Percentiles rank a stretch among this genome's conserved stretches.
Conservation (phyloP, 2,797 vertebrate species). For the Salarias fasciatus region DNA sequence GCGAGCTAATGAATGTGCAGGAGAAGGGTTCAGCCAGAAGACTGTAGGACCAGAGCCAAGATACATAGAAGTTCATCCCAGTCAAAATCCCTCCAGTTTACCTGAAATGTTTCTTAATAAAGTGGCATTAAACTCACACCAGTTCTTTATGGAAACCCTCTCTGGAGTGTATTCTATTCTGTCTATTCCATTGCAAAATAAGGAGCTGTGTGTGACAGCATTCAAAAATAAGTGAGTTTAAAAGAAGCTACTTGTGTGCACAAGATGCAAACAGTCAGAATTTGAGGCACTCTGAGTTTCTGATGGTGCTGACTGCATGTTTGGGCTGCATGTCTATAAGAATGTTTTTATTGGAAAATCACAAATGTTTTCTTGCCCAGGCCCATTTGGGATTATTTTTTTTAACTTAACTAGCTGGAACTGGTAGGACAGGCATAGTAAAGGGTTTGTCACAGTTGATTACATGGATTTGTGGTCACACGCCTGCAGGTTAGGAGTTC, state of each 20-base stretch:
- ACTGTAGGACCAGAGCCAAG: slow-evolving; percentile 42
- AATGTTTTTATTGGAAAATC: slow-evolving; percentile 37
- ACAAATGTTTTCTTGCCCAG: slow-evolving; percentile 29
- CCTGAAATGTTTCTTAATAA: slow-evolving; percentile 22
- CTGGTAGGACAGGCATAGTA: slow-evolving; percentile 20
- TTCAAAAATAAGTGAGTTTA: background rate
- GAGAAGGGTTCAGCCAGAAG: slow-evolving; percentile 59
- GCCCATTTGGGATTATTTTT: slow-evolving; percentile 46
- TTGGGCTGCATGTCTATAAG: slow-evolving; percentile 8
- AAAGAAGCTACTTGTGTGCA: background rate
- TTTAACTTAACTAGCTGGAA: slow-evolving; percentile 37
- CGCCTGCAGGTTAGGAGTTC: slow-evolving; percentile 14
- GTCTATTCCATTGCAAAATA: too few relatives aligned
- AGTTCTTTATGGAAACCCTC: too few relatives aligned
- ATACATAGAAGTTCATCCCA: slow-evolving; percentile 49
- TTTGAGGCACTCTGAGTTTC: background rate
- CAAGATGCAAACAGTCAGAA: background rate
- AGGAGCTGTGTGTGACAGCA: background rate
- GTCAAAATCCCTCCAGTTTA: slow-evolving; percentile 32
- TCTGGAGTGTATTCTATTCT: background rate
- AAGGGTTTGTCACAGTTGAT: slow-evolving; percentile 40
- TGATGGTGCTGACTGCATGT: background rate
- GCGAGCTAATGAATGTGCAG: slow-evolving; percentile 71
- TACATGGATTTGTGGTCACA: slow-evolving; percentile 39
- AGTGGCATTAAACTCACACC: background rate